Evolutionary conservation across 2,888 invertebrate genomes (phyloP).

Genomic region (Athalia cordata): DNA sequence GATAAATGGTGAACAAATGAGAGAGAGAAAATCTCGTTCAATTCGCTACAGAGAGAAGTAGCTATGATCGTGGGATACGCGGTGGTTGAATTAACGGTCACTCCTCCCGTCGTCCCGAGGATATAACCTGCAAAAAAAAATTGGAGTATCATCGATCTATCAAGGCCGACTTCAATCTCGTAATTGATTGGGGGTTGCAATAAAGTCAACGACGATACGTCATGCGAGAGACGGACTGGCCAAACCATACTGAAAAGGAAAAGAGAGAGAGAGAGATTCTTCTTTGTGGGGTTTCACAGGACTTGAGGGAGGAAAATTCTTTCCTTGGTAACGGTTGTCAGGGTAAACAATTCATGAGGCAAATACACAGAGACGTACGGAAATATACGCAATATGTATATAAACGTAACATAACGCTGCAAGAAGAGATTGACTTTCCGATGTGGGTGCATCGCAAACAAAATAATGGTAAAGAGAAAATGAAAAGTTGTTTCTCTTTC

Average conservation of each 20-base stretch:
- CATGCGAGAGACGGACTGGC: constrained; percentile 11
- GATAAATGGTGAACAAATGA: too few species aligned
- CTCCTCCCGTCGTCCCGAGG: background rate
- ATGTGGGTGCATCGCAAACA: too few species aligned
- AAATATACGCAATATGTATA: background rate
- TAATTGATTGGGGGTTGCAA: constrained; percentile 36
- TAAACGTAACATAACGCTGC: too few species aligned
- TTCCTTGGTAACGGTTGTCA: constrained; percentile 38
- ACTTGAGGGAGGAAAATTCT: background rate
- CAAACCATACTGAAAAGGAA: background rate
- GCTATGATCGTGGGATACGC: too few species aligned
- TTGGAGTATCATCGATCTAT: constrained; percentile 20
- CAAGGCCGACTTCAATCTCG: constrained; percentile 20
- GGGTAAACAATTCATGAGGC: constrained; percentile 27
- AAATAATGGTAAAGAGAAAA: too few species aligned
- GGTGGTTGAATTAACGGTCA: background rate
- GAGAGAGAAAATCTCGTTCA: too few species aligned
- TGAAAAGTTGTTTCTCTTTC: too few species aligned
- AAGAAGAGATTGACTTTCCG: constrained; percentile 4
- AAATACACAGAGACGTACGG: background rate
- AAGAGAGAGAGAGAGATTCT: constrained; percentile 28
- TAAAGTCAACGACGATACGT: constrained; percentile 37
- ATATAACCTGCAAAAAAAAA: background rate
- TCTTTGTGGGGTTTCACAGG: background rate
- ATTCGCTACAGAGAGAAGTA: too few species aligned